Percentiles rank a stretch among this genome's conserved stretches.
Conservation (phyloP, 2,797 vertebrate species). For the Coilia nasus region DNA sequence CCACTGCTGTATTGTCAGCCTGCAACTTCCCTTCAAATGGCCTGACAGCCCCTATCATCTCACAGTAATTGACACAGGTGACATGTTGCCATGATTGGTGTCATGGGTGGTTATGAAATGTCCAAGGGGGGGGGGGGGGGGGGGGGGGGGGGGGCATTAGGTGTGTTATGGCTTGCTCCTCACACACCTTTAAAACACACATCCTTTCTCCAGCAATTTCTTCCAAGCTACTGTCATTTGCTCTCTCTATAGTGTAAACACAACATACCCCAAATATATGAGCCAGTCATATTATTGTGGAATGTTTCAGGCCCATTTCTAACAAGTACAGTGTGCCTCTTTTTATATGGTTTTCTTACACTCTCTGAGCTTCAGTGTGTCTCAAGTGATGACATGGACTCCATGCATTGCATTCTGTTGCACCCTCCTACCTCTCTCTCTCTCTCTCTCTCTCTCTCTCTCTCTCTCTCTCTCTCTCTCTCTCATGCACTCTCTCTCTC, state of each 20-base stretch:
- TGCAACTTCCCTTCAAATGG: background rate
- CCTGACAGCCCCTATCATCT: background rate
- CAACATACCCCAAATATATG: background rate
- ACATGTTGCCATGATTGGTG: slow-evolving; percentile 16
- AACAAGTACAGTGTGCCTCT: background rate
- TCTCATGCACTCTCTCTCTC: background rate
- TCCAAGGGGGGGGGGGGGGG: too few species aligned
- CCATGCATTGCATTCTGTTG: too few species aligned
- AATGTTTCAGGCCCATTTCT: background rate
- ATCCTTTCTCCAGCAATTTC: background rate
- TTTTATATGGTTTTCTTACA: background rate
- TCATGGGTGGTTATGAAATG: background rate
- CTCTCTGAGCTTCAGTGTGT: background rate
- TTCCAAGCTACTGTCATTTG: background rate
- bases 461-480: background rate
- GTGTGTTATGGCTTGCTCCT: slow-evolving; percentile 11
- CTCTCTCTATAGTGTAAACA: background rate
- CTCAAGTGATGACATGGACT: background rate
- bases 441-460: too few species aligned
- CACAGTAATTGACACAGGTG: slow-evolving; percentile 3
- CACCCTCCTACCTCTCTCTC: background rate
- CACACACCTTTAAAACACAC: background rate
- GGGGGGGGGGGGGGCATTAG: too few species aligned
- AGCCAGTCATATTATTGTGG: background rate
- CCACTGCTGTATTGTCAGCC: background rate